Evolutionary conservation across 2,113 vertebrate genomes (phyloP).

Genomic region (Austrofundulus limnaeus): DNA sequence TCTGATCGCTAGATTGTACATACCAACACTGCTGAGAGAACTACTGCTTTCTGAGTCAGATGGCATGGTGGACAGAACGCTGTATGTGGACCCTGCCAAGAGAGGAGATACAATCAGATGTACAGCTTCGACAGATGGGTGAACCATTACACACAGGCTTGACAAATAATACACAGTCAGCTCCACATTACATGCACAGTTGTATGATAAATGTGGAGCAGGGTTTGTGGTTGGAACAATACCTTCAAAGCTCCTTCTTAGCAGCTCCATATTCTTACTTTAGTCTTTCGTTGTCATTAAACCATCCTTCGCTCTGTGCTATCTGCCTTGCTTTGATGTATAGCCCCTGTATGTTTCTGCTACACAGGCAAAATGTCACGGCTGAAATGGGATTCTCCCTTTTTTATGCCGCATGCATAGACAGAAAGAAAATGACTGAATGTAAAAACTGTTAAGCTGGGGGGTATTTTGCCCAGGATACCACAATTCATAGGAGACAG

Average conservation of each 20-base stretch:
- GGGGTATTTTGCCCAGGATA: constrained; percentile 50
- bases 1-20: constrained; percentile 66
- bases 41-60: constrained; percentile 99
- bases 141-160: constrained; percentile 20
- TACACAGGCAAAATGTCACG: constrained; percentile 70
- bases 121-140: constrained; percentile 13
- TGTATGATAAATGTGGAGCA: constrained; percentile 36
- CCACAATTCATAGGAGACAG: constrained; percentile 46
- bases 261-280: constrained; percentile 47
- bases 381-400: constrained; percentile 73
- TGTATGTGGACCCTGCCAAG: constrained; percentile 92
- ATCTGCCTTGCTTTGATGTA: constrained; percentile 68
- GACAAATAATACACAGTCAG: constrained; percentile 28
- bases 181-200: constrained; percentile 38
- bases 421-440: constrained; percentile 45
- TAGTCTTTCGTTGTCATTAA: constrained; percentile 53
- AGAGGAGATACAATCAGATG: constrained; percentile 36
- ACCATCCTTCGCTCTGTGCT: constrained; percentile 50
- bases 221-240: constrained; percentile 45
- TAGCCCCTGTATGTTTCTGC: constrained; percentile 69
- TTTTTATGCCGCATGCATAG: constrained; percentile 60
- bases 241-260: constrained; percentile 37
- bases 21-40: constrained; percentile 96
- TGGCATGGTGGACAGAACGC: constrained; percentile 97
- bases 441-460: constrained; percentile 63